Evolutionary conservation across 2,797 vertebrate genomes (phyloP).

Genomic region (Gymnodraco acuticeps): DNA sequence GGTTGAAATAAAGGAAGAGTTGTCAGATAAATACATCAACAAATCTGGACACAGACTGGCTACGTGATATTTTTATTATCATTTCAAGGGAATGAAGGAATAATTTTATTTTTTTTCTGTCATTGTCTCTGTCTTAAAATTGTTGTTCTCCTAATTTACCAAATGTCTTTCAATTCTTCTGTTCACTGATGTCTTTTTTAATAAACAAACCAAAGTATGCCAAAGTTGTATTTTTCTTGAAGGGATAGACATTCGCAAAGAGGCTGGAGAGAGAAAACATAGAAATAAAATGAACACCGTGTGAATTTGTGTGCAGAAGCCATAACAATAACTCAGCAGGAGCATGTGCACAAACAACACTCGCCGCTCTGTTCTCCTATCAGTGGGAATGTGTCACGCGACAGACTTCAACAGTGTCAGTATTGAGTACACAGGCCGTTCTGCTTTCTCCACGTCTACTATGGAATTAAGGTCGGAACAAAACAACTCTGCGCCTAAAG

Average conservation of each 20-base stretch:
- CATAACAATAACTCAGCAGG: constrained; percentile 30
- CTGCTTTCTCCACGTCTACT: constrained; percentile 20
- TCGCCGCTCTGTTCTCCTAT: constrained; percentile 48
- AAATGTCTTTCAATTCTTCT: constrained; percentile 9
- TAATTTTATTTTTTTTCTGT: constrained; percentile 4
- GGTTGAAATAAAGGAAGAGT: neutral
- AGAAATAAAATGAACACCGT: neutral
- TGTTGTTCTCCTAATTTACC: neutral
- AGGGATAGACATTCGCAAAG: neutral
- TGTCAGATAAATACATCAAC: constrained; percentile 9
- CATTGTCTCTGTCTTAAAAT: constrained; percentile 1
- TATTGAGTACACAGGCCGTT: constrained; percentile 14
- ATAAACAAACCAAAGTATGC: constrained; percentile 26
- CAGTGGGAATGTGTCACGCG: constrained; percentile 47
- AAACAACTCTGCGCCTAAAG: constrained; percentile 42
- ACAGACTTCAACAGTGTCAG: constrained; percentile 43
- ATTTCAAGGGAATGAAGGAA: constrained; percentile 9
- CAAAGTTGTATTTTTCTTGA: neutral
- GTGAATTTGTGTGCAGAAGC: constrained; percentile 9
- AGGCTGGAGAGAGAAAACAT: neutral
- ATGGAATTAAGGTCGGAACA: constrained; percentile 47
- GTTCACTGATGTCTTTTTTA: constrained; percentile 11
- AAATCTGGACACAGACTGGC: constrained; percentile 9
- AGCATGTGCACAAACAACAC: constrained; percentile 31
- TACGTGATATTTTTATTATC: constrained; percentile 35